Conservation (phyloP, 1,140 invertebrate species). For the Callitettix versicolor region DNA sequence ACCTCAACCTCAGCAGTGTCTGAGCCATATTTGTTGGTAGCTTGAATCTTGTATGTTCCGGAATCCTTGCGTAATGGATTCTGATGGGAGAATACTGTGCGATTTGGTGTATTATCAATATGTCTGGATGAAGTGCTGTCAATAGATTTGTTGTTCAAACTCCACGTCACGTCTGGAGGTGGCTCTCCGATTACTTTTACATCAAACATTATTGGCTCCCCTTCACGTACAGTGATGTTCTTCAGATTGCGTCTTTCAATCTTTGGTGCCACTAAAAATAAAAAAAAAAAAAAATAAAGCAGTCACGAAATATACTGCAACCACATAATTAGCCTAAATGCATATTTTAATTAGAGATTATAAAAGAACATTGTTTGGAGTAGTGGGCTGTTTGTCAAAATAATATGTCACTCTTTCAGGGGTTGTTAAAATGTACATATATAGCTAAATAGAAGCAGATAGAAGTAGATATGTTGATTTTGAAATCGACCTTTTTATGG, state of each 20-base stretch:
- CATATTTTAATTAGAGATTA: too few species aligned
- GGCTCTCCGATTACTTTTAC: constrained; percentile 79
- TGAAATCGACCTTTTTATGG: too few species aligned
- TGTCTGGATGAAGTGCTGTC: constrained; percentile 34
- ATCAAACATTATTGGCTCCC: constrained; percentile 73
- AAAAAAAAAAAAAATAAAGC: too few species aligned
- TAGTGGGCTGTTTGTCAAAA: too few species aligned
- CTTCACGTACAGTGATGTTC: constrained; percentile 65
- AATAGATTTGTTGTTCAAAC: constrained; percentile 48
- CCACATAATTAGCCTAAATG: too few species aligned
- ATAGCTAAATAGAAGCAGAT: too few species aligned
- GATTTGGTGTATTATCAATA: constrained; percentile 78
- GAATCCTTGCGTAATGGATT: constrained; percentile 74
- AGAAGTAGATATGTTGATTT: too few species aligned
- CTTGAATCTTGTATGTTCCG: constrained; percentile 75
- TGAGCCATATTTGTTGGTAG: constrained; percentile 74
- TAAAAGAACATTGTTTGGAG: too few species aligned
- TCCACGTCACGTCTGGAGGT: constrained; percentile 67
- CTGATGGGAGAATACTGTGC: constrained; percentile 73
- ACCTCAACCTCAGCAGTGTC: constrained; percentile 87
- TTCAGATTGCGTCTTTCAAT: constrained; percentile 76
- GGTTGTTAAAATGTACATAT: too few species aligned
- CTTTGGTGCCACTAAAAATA: constrained; percentile 71
- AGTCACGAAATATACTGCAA: too few species aligned
- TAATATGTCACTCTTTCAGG: too few species aligned